Base-by-base conservation (phyloP, 2,888 invertebrate species). In the Brachylomia viminalis region DNA sequence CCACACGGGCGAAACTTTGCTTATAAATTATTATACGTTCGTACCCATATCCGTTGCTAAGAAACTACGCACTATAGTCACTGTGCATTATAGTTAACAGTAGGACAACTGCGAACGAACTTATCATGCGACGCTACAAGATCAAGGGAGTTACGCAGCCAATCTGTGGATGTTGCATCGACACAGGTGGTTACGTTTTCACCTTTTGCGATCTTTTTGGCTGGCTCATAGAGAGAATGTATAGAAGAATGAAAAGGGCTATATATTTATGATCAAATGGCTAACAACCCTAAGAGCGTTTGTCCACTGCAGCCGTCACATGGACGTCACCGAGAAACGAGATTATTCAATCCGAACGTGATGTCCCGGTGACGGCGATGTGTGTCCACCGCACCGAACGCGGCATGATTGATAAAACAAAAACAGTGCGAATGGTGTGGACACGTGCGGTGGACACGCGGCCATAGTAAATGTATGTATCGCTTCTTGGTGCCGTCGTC, bases 11-110 rank as follows among this genome's bases (percentile, higher is more conserved):
- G 61, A 85, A 90, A 90, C 89, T 90, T 90, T 83, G 73, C 85
- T 87, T 86, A 89, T 90, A 90, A 90, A 90, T 78, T 81, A 90
- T 89, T 88, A 85, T 65, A 61, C 79, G 79, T 73, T 83, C 84
- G 84, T 82, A 86, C 84, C 86, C 83, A 84, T 85, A 87, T 87
- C 87, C 80, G 83, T 83, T 86, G 67, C 79, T 85, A 84, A 86
- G 88, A 86, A 87, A 88, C 88, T 81, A 86, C 72, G 65, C 64
- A 84, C 79, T 77, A 82, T 81, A 84, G 71, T 38, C 64, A 81
- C 27, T 58, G 75, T 73, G 23, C 15, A 1, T 20, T 58, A 3
- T 11, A 20, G 2, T 27, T 49, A 45, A 64, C 58, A 38, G 77
- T 78, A 74, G 42, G n/a, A 8, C 23, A 64, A 74, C 42, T 23